Percentiles rank a stretch among this genome's conserved stretches.
Evolutionary conservation across 2,888 invertebrate genomes (phyloP).

Genomic region (Rhimphoctona megacephalus): DNA sequence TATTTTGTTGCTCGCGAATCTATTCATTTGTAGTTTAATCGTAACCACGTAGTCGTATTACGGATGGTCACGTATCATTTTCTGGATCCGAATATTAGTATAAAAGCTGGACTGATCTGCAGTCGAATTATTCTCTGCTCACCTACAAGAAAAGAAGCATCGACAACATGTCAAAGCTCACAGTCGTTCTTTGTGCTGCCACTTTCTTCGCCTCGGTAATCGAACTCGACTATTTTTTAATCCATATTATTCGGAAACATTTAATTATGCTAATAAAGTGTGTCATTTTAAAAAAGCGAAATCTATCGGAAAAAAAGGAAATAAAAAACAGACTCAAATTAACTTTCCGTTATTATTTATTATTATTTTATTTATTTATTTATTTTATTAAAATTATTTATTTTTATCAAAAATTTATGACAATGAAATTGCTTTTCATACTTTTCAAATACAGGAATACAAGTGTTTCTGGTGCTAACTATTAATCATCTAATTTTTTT

Average conservation of each 20-base stretch:
- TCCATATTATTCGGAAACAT: not conserved
- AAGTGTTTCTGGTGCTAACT: too few relatives aligned
- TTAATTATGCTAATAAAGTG: too few relatives aligned
- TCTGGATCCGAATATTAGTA: not conserved
- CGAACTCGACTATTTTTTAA: not conserved
- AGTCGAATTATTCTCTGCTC: not conserved
- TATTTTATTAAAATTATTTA: not conserved
- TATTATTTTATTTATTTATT: too few relatives aligned
- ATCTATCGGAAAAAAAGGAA: not conserved
- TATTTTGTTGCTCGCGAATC: not conserved
- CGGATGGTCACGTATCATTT: not conserved
- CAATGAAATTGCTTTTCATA: too few relatives aligned
- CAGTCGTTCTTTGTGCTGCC: not conserved
- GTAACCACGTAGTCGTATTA: not conserved
- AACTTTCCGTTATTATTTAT: not conserved
- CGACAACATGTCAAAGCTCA: not conserved
- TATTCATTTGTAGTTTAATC: not conserved
- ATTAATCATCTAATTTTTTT: not conserved
- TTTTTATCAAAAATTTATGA: not conserved
- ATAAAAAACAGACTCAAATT: not conserved
- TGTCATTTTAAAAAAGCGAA: not conserved
- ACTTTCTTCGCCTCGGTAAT: not conserved
- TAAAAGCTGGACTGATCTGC: not conserved
- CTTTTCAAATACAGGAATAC: too few relatives aligned
- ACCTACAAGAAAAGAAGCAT: not conserved